A percentile compares a stretch with the other conserved stretches of the same genome.
phyloP scores from a whole-genome alignment of 1,140 invertebrate genomes.

The Achatina immaculata region DNA sequence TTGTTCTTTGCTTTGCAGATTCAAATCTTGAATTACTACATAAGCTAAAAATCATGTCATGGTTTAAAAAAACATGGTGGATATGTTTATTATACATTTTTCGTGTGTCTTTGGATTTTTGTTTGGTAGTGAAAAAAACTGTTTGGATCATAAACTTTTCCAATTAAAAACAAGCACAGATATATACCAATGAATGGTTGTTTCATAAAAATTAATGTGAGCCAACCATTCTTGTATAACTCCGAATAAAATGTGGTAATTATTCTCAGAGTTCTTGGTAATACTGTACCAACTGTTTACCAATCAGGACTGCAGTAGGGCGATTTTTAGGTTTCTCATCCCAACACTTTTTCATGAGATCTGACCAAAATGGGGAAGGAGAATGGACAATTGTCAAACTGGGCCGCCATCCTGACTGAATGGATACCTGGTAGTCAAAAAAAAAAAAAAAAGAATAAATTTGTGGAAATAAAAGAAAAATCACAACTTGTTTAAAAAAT shows the following conservation, averaged over 20 bases:
- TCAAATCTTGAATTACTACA: too few species aligned
- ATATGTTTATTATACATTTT: too few species aligned
- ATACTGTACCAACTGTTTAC: conserved; percentile 5
- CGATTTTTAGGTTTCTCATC: conserved; percentile 47
- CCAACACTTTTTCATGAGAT: conserved; percentile 53
- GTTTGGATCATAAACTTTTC: too few species aligned
- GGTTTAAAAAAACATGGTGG: too few species aligned
- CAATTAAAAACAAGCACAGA: too few species aligned
- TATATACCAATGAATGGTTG: too few species aligned
- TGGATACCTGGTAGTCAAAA: conserved; percentile 8
- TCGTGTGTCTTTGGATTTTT: too few species aligned
- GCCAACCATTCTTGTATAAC: too few species aligned
- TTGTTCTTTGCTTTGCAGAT: too few species aligned
- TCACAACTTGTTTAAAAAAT: background rate
- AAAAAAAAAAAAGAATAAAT: background rate
- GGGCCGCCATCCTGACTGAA: conserved; percentile 49
- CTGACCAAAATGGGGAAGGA: conserved; percentile 38
- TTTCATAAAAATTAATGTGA: too few species aligned
- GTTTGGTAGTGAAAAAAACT: too few species aligned
- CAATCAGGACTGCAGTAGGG: conserved; percentile 31
- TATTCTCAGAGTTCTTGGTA: conserved; percentile 4
- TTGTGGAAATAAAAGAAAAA: background rate
- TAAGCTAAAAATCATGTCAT: too few species aligned
- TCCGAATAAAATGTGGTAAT: background rate
- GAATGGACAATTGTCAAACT: conserved; percentile 40